phyloP scores from a whole-genome alignment of 2,113 vertebrate genomes.

The Poecile atricapillus region DNA sequence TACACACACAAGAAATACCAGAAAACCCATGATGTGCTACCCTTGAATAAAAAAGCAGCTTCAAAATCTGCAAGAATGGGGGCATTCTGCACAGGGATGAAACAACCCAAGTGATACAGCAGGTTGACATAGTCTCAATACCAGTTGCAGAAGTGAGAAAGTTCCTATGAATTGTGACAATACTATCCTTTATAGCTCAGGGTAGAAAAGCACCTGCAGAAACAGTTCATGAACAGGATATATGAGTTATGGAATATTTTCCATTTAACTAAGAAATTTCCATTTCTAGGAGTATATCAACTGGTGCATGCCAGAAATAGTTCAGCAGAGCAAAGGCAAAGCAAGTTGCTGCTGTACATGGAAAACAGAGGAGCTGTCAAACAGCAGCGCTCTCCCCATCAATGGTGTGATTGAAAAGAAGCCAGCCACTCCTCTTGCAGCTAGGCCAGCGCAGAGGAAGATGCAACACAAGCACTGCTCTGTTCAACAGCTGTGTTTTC shows the following conservation, averaged over 20 bases:
- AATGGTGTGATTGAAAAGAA: neutral
- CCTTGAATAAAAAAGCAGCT: neutral
- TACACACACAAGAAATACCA: neutral
- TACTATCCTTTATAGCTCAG: neutral
- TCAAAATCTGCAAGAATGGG: neutral
- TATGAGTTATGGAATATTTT: neutral
- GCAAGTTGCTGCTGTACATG: neutral
- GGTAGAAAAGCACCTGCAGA: neutral
- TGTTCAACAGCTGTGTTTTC: slow-evolving; percentile 15
- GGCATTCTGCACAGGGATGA: neutral
- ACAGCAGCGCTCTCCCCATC: neutral
- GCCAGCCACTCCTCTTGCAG: neutral
- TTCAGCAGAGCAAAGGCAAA: neutral
- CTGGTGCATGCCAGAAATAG: neutral
- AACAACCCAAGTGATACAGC: neutral
- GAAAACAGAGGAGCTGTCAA: neutral
- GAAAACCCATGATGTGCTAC: fast-evolving
- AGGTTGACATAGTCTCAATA: neutral
- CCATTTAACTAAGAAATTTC: neutral
- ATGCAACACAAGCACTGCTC: neutral
- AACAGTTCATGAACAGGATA: neutral
- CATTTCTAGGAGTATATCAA: neutral
- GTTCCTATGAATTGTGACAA: neutral
- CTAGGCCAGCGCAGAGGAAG: neutral
- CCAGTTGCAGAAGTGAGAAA: neutral